A percentile compares a stretch with the other conserved stretches of the same genome.
These are phyloP conservation scores for Phycodurus eques DNA, from an alignment of 2,113 vertebrate species.

Conservation along the genomic window DNA sequence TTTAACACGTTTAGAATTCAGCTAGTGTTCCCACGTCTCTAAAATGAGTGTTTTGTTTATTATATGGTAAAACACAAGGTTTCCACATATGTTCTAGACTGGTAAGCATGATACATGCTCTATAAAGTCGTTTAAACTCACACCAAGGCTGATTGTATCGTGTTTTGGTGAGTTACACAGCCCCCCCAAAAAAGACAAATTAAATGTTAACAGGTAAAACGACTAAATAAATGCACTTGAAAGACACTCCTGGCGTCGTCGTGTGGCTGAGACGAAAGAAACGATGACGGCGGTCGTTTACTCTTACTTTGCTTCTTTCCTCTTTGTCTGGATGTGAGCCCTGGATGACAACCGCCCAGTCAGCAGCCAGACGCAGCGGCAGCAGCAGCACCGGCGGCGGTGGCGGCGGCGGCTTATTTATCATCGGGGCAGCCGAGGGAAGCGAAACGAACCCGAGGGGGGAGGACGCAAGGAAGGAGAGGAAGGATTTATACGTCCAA, in stretches of 20 bases:
- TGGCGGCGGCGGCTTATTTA: slow-evolving; percentile 23
- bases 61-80: background rate
- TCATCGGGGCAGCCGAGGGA: slow-evolving; percentile 38
- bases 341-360: slow-evolving; percentile 57
- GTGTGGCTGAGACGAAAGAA: background rate
- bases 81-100: background rate
- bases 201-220: background rate
- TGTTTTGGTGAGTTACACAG: background rate
- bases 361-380: slow-evolving; percentile 30
- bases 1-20: background rate
- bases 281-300: fast-evolving
- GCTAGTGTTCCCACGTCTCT: background rate
- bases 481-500: slow-evolving; percentile 37
- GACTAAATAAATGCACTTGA: background rate
- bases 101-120: background rate
- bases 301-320: background rate
- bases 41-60: background rate
- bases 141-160: background rate
- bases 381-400: slow-evolving; percentile 32
- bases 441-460: slow-evolving; percentile 27
- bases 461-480: slow-evolving; percentile 26
- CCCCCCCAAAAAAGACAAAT: background rate
- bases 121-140: background rate
- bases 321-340: slow-evolving; percentile 51
- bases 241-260: background rate